Base-by-base conservation (phyloP, 2,113 vertebrate species). In the Puntigrus tetrazona region DNA sequence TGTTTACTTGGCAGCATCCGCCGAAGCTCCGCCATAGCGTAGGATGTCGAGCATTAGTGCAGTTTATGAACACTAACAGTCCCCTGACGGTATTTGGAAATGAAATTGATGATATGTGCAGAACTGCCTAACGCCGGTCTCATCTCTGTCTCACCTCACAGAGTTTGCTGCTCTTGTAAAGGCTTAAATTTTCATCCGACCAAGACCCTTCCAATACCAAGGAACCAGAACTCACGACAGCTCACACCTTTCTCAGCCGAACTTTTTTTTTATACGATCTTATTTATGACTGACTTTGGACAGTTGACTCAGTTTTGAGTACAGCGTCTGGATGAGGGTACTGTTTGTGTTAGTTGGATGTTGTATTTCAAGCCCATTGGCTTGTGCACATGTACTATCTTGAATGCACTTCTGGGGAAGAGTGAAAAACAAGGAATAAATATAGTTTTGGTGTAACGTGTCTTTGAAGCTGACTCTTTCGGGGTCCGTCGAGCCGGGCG, bases 371-470 rank as follows among this genome's bases (percentile, higher is more conserved):
- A 91, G 90, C 74, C 85, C 47, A 25, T 2, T 27, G 90, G 91
- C 91, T 90, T 93, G 91, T 93, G 93, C 92, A 92, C 90, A 88
- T 94, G 92, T 93, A 92, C 84, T 89, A 89, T 89, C 92, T 88
- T 81, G 88, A 88, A 87, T 95, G 93, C 92, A 94, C 91, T 91
- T 92, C 89, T 91, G 92, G 93, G 93, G 91, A 92, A 90, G 94
- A 93, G 93, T 94, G 94, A 93, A 93, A 92, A 93, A 93, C 93
- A 90, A 93, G 90, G 91, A 95, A 94, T 94, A 95, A 95, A 95
- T 92, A 92, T 93, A 93, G 92, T 92, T 93, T 94, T 95, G 94
- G 91, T 94, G 87, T 94, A 92, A 91, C 88, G 61, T 63, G 80
- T 86, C 5, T 55, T 88, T 80, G 86, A 82, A 84, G 45, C 87